Conservation (phyloP, 2,888 invertebrate genomes). For the Agriopis leucophaearia region DNA sequence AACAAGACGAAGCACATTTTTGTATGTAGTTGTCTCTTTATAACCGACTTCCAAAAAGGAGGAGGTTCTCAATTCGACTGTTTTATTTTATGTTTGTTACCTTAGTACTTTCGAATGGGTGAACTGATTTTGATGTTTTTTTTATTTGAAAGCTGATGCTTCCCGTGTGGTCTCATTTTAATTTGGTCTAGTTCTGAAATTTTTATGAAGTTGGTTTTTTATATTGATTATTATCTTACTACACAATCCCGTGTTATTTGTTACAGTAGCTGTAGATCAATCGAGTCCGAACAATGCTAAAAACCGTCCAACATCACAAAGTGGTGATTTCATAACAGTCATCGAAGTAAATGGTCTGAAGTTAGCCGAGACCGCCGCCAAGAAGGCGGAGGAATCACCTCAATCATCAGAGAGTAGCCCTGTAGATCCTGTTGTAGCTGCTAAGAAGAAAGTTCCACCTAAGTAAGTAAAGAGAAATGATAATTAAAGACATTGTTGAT, state of each 20-base stretch:
- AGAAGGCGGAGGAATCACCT: conserved; percentile 75
- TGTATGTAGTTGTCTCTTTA: not conserved
- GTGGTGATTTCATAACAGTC: conserved; percentile 92
- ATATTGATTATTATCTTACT: not conserved
- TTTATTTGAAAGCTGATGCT: no score
- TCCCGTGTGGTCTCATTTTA: no score
- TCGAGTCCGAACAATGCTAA: conserved; percentile 76
- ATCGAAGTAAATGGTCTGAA: conserved; percentile 95
- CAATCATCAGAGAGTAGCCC: conserved; percentile 84
- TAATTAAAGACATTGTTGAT: not conserved
- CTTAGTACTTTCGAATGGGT: no score
- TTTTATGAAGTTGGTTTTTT: no score
- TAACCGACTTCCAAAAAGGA: no score
- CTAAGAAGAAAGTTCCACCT: conserved; percentile 89
- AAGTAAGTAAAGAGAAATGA: conserved; percentile 73
- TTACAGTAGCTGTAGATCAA: conserved; percentile 73
- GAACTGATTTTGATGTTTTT: no score
- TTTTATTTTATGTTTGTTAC: no score
- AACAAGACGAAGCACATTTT: no score
- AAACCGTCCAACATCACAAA: conserved; percentile 84
- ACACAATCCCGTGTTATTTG: conserved; percentile 6
- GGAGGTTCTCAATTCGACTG: no score
- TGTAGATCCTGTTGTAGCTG: conserved; percentile 82
- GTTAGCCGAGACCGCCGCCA: conserved; percentile 79
- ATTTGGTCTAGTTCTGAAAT: no score